Base-by-base conservation (phyloP, 2,888 invertebrate genomes). In the Monopis laevigella region DNA sequence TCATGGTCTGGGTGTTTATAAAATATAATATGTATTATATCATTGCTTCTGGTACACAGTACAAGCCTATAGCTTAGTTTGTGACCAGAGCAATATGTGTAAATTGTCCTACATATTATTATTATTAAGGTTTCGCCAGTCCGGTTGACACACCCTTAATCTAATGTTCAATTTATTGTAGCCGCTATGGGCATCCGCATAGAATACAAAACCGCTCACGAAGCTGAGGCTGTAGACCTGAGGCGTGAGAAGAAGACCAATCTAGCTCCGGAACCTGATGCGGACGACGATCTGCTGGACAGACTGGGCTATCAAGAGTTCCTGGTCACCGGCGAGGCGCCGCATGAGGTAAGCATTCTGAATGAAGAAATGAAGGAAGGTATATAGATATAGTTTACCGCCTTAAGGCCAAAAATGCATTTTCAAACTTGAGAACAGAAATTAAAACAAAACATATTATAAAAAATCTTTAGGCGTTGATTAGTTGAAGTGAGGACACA, bases 181-280 rank as follows among this genome's bases (percentile, higher is more conserved):
- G 85, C 59, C 13, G 63, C 74, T 0, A 64, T 77, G 61, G 88
- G 90, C 0, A 81, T 92, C 8, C 83, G 88, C 12, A 93, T 93
- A 48, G 89, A 92, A 47, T 93, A 92, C 58, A 92, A 89, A 52
- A 89, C 90, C 0, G 90, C 91, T 16, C 92, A 92, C 64, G 87
- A 92, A 30, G 94, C 93, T 0, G 93, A 93, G 62, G 93, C 93
- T 0, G 85, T 93, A 1, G 93, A 93, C 53, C 68, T 87, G 3
- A 84, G 72, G 55, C 40, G 63, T 19, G 50, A 64, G 40, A 45
- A 60, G 59, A 54, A 73, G 56, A 42, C 62, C 66, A 44, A 41
- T 64, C 18, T 65, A 62, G 17, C 68, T 69, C 3, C 68, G 66
- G 30, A 67, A 65, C 48, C 41, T 1, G 39, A 40, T 34, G 39